These are phyloP conservation scores for Crocuta crocuta DNA, from an alignment of 2,113 vertebrate species.

Conservation along the genomic window DNA sequence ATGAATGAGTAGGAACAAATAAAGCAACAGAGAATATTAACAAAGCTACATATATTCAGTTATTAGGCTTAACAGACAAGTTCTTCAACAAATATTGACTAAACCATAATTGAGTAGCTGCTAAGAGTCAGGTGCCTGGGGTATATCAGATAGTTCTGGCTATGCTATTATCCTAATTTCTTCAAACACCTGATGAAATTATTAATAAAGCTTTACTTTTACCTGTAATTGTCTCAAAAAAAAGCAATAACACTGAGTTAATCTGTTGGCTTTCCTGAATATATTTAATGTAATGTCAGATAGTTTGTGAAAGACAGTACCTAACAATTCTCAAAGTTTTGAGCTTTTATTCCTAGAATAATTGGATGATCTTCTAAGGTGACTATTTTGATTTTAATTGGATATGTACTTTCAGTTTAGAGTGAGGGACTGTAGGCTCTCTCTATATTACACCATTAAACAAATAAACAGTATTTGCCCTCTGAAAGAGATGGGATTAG, in stretches of 20 bases:
- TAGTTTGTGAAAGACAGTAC: not conserved
- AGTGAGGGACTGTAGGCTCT: not conserved
- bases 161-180: not conserved
- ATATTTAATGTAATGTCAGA: not conserved
- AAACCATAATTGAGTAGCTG: constrained; percentile 3
- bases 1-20: constrained; percentile 1
- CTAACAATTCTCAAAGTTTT: not conserved
- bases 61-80: constrained; percentile 13
- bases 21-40: constrained; percentile 27
- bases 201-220: constrained; percentile 48
- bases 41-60: not conserved
- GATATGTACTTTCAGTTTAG: not conserved
- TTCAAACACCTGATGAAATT: constrained; percentile 3
- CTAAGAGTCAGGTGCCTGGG: not conserved
- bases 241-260: not conserved
- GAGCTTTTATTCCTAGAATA: constrained; percentile 31
- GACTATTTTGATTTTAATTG: not conserved
- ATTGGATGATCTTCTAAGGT: not conserved
- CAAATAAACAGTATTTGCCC: not conserved
- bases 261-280: not conserved
- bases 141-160: constrained; percentile 8
- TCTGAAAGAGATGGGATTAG: not conserved
- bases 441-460: not conserved
- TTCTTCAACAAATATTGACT: constrained; percentile 31
- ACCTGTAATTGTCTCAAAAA: constrained; percentile 21